Evolutionary conservation across 2,888 invertebrate species (phyloP).

Genomic region (Ichneumoninae sp.): DNA sequence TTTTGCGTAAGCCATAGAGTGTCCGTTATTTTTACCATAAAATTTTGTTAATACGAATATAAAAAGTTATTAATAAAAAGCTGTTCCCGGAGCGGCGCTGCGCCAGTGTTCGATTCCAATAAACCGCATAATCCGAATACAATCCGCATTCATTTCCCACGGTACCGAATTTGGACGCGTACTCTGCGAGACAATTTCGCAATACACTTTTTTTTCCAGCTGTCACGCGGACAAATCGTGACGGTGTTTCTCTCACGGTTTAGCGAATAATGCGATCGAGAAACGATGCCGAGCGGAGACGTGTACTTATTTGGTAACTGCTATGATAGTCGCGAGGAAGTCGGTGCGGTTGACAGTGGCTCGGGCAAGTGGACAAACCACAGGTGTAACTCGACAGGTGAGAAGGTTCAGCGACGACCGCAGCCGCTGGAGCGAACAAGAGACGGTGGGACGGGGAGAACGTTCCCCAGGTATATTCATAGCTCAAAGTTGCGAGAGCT

Average conservation of each 20-base stretch:
- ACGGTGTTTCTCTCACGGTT: slow-evolving; percentile 16
- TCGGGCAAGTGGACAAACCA: slow-evolving; percentile 16
- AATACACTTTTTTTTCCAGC: background rate
- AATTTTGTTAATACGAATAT: background rate
- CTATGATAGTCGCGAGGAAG: background rate
- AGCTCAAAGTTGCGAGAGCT: slow-evolving; percentile 2
- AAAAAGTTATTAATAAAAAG: background rate
- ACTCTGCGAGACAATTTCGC: background rate
- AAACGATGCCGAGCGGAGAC: slow-evolving; percentile 1
- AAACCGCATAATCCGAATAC: slow-evolving; percentile 1
- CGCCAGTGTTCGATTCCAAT: background rate
- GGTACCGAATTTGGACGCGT: slow-evolving; percentile 46
- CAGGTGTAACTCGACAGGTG: slow-evolving; percentile 30
- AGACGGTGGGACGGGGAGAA: background rate
- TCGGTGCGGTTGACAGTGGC: slow-evolving; percentile 1
- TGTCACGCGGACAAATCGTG: slow-evolving; percentile 1
- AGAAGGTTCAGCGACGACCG: slow-evolving; percentile 16
- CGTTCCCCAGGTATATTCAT: slow-evolving; percentile 6
- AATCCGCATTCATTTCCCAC: slow-evolving; percentile 32
- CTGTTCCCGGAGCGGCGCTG: background rate
- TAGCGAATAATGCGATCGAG: background rate
- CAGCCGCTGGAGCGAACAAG: slow-evolving; percentile 1
- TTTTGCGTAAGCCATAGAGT: background rate
- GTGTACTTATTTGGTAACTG: slow-evolving; percentile 55
- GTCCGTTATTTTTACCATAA: background rate